These are phyloP conservation scores for Furnarius figulus DNA, from an alignment of 2,113 vertebrate genomes.

Conservation along the genomic window DNA sequence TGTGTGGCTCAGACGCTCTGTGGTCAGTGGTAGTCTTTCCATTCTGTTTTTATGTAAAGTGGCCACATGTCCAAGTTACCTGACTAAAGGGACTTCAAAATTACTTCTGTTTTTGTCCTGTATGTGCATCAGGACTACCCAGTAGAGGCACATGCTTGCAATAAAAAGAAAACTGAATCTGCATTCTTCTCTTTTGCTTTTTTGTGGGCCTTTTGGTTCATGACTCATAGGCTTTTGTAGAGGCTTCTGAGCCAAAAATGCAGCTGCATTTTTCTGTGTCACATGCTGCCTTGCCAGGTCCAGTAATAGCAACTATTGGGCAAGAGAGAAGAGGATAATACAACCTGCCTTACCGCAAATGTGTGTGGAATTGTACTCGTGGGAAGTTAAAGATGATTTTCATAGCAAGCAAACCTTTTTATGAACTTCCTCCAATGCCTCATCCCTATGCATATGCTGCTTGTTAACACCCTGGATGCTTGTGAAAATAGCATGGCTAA, in stretches of 20 bases:
- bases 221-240: constrained; percentile 11
- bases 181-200: constrained; percentile 54
- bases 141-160: constrained; percentile 14
- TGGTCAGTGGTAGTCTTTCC: background rate
- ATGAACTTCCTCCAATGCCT: background rate
- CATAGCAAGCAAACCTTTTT: background rate
- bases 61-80: background rate
- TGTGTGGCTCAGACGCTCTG: background rate
- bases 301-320: constrained; percentile 36
- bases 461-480: background rate
- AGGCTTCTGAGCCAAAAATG: constrained; percentile 4
- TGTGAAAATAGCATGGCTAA: background rate
- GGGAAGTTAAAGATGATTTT: constrained; percentile 20
- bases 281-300: constrained; percentile 32
- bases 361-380: background rate
- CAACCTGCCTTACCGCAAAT: constrained; percentile 16
- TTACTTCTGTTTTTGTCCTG: background rate
- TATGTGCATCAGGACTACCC: background rate
- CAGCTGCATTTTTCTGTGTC: constrained; percentile 37
- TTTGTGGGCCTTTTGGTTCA: constrained; percentile 50
- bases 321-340: constrained; percentile 1
- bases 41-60: background rate
- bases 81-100: background rate
- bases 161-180: constrained; percentile 48
- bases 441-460: background rate